Evolutionary conservation across 2,888 invertebrate genomes (phyloP).

Genomic region (Diarsia brunnea): DNA sequence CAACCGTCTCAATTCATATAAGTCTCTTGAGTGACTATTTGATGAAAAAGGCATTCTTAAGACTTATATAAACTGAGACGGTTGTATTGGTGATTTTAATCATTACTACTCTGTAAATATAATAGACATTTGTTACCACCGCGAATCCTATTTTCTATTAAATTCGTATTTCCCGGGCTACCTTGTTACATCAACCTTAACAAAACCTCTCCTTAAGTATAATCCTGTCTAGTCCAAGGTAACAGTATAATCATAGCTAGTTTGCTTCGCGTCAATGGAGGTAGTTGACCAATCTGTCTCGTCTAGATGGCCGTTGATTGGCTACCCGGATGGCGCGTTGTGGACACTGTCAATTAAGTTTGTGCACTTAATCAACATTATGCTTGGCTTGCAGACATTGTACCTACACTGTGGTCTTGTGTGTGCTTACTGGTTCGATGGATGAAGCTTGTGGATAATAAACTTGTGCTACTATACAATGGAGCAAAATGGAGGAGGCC

Average conservation of each 20-base stretch:
- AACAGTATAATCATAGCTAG: neutral
- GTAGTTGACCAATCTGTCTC: conserved; percentile 37
- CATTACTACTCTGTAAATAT: too few relatives aligned
- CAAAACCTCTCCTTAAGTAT: neutral
- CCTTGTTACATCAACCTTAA: too few relatives aligned
- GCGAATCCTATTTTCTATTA: too few relatives aligned
- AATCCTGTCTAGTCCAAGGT: neutral
- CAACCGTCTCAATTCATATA: too few relatives aligned
- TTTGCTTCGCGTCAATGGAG: conserved; percentile 33
- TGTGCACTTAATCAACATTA: conserved; percentile 52
- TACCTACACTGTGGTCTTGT: conserved; percentile 9
- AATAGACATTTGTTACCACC: too few relatives aligned
- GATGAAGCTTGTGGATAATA: neutral
- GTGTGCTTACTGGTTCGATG: neutral
- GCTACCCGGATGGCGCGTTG: conserved; percentile 21
- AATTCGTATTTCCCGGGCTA: too few relatives aligned
- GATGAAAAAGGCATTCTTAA: too few relatives aligned
- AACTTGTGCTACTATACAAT: too few relatives aligned
- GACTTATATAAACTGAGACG: too few relatives aligned
- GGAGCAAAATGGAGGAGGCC: too few relatives aligned
- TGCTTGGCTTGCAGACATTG: conserved; percentile 39
- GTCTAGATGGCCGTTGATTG: conserved; percentile 47
- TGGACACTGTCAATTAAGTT: conserved; percentile 44
- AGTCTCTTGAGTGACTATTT: too few relatives aligned
- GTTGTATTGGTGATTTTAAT: too few relatives aligned